Base-by-base conservation (phyloP, 2,797 vertebrate genomes). In the Mus caroli region DNA sequence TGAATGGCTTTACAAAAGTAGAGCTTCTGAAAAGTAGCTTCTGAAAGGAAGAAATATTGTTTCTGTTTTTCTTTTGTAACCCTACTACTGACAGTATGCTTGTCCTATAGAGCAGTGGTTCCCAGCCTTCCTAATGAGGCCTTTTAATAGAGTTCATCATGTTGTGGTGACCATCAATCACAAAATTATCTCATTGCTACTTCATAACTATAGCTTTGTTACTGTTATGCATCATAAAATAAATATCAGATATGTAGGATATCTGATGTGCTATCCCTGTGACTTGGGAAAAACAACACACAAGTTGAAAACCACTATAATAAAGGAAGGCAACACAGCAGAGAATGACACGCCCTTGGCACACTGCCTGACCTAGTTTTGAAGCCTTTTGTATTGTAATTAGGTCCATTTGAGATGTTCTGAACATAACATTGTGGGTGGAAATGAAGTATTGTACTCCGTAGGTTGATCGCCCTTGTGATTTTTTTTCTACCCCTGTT, bases 41-140 rank as follows among this genome's bases (percentile, higher is more conserved):
- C 69, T 71, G 43, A 75, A 79, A 52, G 40, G 4, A 91, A 54
- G 67, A 89, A n/a, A 56, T 34, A 1, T 5, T 50, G 1, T 24
- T 28, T 71, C 19, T 96, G 64, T 31, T 77, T 88, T 60, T 37
- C 43, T 93, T 67, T 62, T 92, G 56, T 90, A 50, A 95, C 12
- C 4, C 40, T 14, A 34, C 5, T 24, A 56, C 31, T 50, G 91
- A 50, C 90, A 62, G 26, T 50, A 78, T 71, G 52, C 89, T 85
- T 28, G 34, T 24, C 24, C 54, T 62, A 43, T 40, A 84, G 26
- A 62, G 9, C 40, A 85, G 31, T 50, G 60, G 28, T 34, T 50
- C 17, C 46, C 40, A 84, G 50, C 60, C 40, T 84, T 84, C 28
- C 11, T 46, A 64, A 64, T 22, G 26, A 20, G 10, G 6, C 17